Conservation (phyloP, 2,113 vertebrate genomes). For the Alectura lathami region DNA sequence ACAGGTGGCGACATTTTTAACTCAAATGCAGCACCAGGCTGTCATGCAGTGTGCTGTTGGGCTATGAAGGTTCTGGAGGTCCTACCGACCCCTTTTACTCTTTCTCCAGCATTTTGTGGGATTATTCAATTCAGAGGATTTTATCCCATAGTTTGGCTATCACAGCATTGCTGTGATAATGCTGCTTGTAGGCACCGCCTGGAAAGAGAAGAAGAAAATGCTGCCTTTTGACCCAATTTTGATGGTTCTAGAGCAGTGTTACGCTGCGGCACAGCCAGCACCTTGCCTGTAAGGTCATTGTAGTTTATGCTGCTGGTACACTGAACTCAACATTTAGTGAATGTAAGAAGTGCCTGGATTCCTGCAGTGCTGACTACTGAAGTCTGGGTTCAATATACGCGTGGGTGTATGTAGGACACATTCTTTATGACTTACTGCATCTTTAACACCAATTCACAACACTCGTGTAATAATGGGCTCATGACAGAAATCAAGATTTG, state of each 20-base stretch:
- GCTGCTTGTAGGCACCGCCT: background rate
- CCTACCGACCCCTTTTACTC: background rate
- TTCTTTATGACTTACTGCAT: background rate
- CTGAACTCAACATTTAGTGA: background rate
- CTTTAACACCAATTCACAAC: background rate
- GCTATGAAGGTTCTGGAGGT: background rate
- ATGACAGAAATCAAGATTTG: slow-evolving; percentile 8
- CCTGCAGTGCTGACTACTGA: background rate
- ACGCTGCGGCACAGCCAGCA: background rate
- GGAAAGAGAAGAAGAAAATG: background rate
- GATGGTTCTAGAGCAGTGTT: background rate
- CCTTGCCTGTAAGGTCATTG: background rate
- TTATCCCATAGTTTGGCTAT: background rate
- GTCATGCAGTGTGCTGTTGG: accelerated
- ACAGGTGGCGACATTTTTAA: background rate
- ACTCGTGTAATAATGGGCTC: background rate
- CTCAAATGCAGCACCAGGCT: background rate
- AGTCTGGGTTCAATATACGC: background rate
- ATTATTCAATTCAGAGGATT: background rate
- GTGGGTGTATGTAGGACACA: background rate
- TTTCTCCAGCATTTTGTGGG: background rate
- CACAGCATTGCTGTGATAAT: background rate
- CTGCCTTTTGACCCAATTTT: background rate
- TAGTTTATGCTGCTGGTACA: background rate
- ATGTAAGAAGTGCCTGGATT: background rate